Evolutionary conservation across 2,888 invertebrate species (phyloP).

Genomic region (Laspeyria flexula): DNA sequence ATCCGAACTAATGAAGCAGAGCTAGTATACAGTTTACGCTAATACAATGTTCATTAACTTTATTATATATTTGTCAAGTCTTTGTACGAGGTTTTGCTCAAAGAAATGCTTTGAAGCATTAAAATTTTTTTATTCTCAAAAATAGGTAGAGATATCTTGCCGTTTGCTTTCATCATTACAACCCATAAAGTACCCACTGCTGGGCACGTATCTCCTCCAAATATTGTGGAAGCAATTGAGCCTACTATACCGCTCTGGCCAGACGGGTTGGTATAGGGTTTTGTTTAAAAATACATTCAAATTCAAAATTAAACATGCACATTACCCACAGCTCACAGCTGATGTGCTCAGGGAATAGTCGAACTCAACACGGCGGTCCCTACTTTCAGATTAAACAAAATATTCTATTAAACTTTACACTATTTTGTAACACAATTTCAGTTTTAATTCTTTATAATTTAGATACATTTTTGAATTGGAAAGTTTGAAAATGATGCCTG

Average conservation of each 20-base stretch:
- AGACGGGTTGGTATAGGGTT: too few species aligned
- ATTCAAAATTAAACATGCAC: conserved; percentile 4
- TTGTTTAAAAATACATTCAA: too few species aligned
- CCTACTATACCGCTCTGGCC: too few species aligned
- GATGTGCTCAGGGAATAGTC: conserved; percentile 6
- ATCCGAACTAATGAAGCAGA: conserved; percentile 44
- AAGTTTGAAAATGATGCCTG: too few species aligned
- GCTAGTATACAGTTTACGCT: conserved; percentile 13
- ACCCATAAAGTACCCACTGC: too few species aligned
- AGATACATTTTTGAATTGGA: not conserved
- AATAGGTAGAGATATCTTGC: too few species aligned
- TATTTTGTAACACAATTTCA: conserved; percentile 1
- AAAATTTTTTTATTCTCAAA: too few species aligned
- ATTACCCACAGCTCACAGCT: conserved; percentile 2
- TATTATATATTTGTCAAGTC: not conserved
- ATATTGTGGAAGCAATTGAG: too few species aligned
- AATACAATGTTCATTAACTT: conserved; percentile 13
- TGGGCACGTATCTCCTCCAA: too few species aligned
- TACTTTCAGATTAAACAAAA: too few species aligned
- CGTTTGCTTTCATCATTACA: too few species aligned
- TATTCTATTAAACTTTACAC: conserved; percentile 19
- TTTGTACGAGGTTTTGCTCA: not conserved
- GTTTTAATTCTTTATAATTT: not conserved
- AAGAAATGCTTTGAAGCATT: not conserved
- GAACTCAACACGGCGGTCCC: conserved; percentile 2